Conservation (phyloP, 1,140 invertebrate genomes). For the Drosophila willistoni region DNA sequence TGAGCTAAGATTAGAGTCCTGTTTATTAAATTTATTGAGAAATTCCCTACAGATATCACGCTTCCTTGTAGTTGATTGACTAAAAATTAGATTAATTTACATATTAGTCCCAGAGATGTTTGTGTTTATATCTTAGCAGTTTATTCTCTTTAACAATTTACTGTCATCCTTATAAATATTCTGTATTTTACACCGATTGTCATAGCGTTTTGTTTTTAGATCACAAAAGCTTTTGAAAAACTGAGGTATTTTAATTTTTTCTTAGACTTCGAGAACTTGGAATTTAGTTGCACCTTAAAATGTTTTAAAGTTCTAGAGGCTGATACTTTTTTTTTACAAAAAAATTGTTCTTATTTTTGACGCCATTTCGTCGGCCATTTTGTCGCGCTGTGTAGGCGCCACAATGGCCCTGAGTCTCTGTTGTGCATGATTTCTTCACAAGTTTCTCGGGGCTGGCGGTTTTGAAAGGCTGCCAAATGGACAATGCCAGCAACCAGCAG, state of each 20-base stretch:
- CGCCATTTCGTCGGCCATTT: conserved; percentile 68
- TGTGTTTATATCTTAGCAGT: too few species aligned
- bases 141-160: too few species aligned
- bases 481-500: conserved; percentile 27
- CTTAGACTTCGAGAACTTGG: conserved; percentile 15
- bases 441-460: conserved; percentile 46
- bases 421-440: conserved; percentile 53
- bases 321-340: background rate
- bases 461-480: conserved; percentile 72
- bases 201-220: too few species aligned
- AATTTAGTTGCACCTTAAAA: conserved; percentile 47
- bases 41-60: too few species aligned
- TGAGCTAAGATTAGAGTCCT: background rate
- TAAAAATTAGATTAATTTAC: too few species aligned
- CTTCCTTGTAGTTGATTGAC: too few species aligned
- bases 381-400: conserved; percentile 68
- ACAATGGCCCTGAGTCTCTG: conserved; percentile 45
- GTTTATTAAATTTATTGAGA: too few species aligned
- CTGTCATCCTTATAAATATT: too few species aligned
- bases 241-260: too few species aligned
- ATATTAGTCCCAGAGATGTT: too few species aligned
- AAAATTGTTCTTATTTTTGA: conserved; percentile 10
- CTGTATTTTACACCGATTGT: too few species aligned
- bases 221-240: too few species aligned
- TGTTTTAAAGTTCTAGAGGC: conserved; percentile 22